Evolutionary conservation across 2,113 vertebrate genomes (phyloP).

Genomic region (Thymallus thymallus): DNA sequence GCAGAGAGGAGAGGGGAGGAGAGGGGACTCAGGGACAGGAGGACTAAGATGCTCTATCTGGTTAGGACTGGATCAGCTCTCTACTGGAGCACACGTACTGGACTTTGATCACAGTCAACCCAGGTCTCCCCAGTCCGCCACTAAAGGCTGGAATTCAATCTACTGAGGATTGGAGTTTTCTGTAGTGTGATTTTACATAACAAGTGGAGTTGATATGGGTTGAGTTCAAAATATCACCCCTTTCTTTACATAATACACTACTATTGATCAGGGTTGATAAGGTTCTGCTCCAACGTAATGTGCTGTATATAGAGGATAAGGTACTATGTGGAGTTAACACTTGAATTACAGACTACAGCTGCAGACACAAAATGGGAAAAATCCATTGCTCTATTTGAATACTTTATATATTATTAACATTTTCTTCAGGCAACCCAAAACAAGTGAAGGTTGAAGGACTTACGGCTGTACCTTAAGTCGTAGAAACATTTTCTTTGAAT

Average conservation of each 20-base stretch:
- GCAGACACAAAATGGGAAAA: too few species aligned
- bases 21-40: slow-evolving; percentile 45
- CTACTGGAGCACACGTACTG: slow-evolving; percentile 27
- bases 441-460: not conserved
- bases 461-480: not conserved
- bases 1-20: slow-evolving; percentile 29
- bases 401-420: not conserved
- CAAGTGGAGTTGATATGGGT: too few species aligned
- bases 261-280: too few species aligned
- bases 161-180: too few species aligned
- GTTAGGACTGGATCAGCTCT: slow-evolving; percentile 45
- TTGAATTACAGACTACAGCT: too few species aligned
- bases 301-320: too few species aligned
- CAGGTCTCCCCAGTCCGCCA: not conserved
- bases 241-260: too few species aligned
- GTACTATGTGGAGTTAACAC: too few species aligned
- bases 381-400: not conserved
- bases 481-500: not conserved
- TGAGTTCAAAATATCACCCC: too few species aligned
- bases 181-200: too few species aligned
- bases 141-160: too few species aligned
- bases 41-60: slow-evolving; percentile 52
- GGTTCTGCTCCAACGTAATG: too few species aligned
- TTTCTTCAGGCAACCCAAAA: not conserved
- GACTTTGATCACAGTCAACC: slow-evolving; percentile 40